Conservation (phyloP, 1,140 invertebrate genomes). For the Bombus impatiens region DNA sequence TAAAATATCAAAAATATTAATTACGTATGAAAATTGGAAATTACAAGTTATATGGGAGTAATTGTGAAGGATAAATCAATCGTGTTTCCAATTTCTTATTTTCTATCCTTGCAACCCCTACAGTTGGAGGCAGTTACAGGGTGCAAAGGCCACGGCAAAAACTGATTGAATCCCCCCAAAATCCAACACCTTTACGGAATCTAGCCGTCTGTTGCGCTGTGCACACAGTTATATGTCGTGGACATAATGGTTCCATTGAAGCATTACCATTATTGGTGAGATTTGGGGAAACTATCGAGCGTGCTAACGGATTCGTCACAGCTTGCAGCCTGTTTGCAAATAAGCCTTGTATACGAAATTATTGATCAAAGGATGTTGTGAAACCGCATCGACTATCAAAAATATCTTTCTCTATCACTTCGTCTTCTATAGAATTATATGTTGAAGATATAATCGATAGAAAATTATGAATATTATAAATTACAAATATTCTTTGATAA, state of each 20-base stretch:
- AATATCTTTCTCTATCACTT: not conserved
- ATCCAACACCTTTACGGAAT: conserved; percentile 74
- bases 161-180: conserved; percentile 72
- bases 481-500: not conserved
- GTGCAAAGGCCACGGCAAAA: conserved; percentile 60
- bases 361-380: conserved; percentile 67
- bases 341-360: conserved; percentile 77
- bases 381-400: not conserved
- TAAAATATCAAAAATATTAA: not conserved
- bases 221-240: conserved; percentile 77
- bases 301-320: conserved; percentile 81
- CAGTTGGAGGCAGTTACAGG: conserved; percentile 33
- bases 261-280: conserved; percentile 80
- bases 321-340: conserved; percentile 82
- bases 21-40: not conserved
- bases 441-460: not conserved
- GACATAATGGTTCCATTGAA: conserved; percentile 78
- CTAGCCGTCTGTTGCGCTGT: conserved; percentile 73
- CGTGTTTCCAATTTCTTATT: conserved; percentile 18
- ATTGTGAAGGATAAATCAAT: conserved; percentile 1
- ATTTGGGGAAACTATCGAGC: conserved; percentile 79
- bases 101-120: conserved; percentile 12
- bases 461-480: not conserved
- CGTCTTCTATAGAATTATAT: too few species aligned
- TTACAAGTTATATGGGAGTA: too few species aligned